phyloP scores from a whole-genome alignment of 2,888 invertebrate genomes.

The Cephus rjabovi region DNA sequence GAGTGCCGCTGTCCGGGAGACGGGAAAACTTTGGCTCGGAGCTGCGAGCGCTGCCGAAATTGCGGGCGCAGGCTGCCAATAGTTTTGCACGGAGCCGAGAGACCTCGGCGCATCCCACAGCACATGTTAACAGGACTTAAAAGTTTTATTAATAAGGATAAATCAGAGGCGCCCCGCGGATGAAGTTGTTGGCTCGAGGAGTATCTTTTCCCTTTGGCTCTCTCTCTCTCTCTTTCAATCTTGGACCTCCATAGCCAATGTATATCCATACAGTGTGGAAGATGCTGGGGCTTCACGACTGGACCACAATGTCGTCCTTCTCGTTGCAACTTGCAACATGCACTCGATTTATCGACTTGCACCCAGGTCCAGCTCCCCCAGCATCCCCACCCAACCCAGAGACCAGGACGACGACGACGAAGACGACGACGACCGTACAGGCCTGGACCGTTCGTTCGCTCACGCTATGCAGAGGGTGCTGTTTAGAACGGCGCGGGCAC shows the following conservation, averaged over 20 bases:
- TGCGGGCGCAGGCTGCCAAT: neutral
- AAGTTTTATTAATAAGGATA: conserved; percentile 66
- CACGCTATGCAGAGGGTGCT: no score
- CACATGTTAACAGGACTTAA: conserved; percentile 62
- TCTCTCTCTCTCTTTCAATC: neutral
- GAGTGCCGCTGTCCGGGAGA: conserved; percentile 1
- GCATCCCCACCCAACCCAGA: neutral
- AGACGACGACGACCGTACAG: no score
- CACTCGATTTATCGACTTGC: conserved; percentile 3
- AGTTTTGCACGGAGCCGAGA: conserved; percentile 12
- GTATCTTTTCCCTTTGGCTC: no score
- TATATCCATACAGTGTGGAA: neutral
- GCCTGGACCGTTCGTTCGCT: no score
- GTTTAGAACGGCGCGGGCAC: no score
- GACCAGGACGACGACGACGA: no score
- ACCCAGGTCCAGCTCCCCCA: neutral
- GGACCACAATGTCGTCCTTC: neutral
- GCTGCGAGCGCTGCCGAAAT: neutral
- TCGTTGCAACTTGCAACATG: neutral
- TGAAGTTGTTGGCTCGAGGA: conserved; percentile 54
- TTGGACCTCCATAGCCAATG: neutral
- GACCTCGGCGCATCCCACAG: conserved; percentile 25
- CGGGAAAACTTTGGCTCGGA: no score
- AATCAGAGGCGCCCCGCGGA: conserved; percentile 63
- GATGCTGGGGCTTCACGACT: neutral